A percentile compares a stretch with the other conserved stretches of the same genome.
Conservation (phyloP, 2,797 vertebrate genomes). For the Bovichtus diacanthus region DNA sequence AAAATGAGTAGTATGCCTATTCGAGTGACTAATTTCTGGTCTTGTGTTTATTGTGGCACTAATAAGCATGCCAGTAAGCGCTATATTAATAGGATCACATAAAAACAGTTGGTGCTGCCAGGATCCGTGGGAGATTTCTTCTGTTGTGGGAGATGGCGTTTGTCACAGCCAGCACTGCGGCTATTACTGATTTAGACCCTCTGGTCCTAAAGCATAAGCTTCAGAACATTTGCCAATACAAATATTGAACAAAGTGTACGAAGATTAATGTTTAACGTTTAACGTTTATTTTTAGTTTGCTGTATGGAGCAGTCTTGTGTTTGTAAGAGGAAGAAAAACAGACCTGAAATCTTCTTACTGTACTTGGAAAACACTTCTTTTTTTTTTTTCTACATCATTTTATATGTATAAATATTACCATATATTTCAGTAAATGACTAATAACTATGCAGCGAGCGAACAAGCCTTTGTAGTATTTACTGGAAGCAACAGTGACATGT, state of each 20-base stretch:
- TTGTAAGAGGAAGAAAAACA: slow-evolving; percentile 18
- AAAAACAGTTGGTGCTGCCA: slow-evolving; percentile 66
- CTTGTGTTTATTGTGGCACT: slow-evolving; percentile 27
- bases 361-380: neutral
- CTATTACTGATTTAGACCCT: slow-evolving; percentile 71
- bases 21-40: slow-evolving; percentile 14
- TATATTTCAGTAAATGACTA: neutral
- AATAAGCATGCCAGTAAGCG: slow-evolving; percentile 35
- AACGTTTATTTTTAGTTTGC: slow-evolving; percentile 64
- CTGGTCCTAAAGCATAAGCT: slow-evolving; percentile 66
- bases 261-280: slow-evolving; percentile 49
- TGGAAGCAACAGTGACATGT: no score
- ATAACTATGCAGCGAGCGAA: neutral
- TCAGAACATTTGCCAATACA: slow-evolving; percentile 65
- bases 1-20: slow-evolving; percentile 26
- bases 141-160: slow-evolving; percentile 62
- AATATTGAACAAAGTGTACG: slow-evolving; percentile 62
- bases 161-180: slow-evolving; percentile 65
- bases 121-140: slow-evolving; percentile 72
- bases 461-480: neutral
- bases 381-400: no score
- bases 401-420: neutral
- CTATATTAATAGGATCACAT: slow-evolving; percentile 60
- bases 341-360: slow-evolving; percentile 12
- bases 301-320: slow-evolving; percentile 14